Evolutionary conservation across 2,888 invertebrate genomes (phyloP), one percentile per base, ranked within the genome.

Genomic region (Thalpophila matura): DNA sequence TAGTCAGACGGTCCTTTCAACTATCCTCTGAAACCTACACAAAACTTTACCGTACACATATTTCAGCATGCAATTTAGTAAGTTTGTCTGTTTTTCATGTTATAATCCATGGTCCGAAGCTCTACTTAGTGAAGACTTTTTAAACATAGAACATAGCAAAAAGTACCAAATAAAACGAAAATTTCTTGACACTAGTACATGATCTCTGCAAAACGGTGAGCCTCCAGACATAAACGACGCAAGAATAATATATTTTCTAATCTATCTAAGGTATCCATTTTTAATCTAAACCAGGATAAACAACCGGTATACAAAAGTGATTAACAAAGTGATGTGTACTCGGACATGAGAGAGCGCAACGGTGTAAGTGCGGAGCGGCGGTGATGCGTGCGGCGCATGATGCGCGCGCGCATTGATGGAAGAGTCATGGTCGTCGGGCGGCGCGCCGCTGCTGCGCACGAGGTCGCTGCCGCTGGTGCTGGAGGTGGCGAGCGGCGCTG

Each of bases 381-480:
- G 93, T 93, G 88, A 93, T 94, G 94, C 79, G 83, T 82, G 80
- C 90, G 89, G 81, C 90, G 89, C 93, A 94, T 86, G 85, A 95
- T 95, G 94, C 91, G 90, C 93, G 84, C 85, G 85, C 84, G 93
- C 86, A 85, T 93, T 95, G 89, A 95, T 95, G 95, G 95, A 95
- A 94, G 95, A 95, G 89, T 95, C 95, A 85, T 95, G 95, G 95
- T 94, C 94, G 91, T 95, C 95, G 90, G 92, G 95, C 91, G 93
- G 95, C 86, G 94, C 94, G 92, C 94, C 95, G 87, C 95, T 97
- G 77, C 95, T 96, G 89, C 96, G 96, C 84, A 96, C 97, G 85
- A 94, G 96, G 81, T 96, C 96, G 54, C 91, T 97, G 80, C 97
- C 97, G 67, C 96, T 97, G 79, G 94, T 96, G 81, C 92, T 96